phyloP scores from a whole-genome alignment of 2,888 invertebrate species.

The Lasioglossum marginatum region DNA sequence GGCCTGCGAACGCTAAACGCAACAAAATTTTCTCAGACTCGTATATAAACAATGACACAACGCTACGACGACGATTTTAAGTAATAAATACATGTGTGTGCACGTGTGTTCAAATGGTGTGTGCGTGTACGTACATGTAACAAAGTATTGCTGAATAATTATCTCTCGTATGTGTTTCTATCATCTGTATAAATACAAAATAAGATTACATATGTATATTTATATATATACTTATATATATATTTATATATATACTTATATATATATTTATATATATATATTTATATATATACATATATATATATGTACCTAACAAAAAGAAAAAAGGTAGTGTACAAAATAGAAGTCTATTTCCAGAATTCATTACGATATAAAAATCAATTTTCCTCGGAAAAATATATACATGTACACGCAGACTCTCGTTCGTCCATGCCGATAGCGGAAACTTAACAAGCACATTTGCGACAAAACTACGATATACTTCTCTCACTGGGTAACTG shows the following conservation, averaged over 20 bases:
- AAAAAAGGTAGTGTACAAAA: conserved; percentile 74
- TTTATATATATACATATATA: conserved; percentile 14
- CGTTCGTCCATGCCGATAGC: conserved; percentile 53
- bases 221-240: background rate
- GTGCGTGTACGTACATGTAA: conserved; percentile 46
- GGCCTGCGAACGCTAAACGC: conserved; percentile 47
- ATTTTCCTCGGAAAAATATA: conserved; percentile 58
- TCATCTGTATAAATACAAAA: conserved; percentile 72
- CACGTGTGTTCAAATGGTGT: conserved; percentile 31
- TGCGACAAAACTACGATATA: conserved; percentile 63
- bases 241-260: conserved; percentile 1
- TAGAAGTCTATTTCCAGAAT: conserved; percentile 71
- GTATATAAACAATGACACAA: conserved; percentile 61
- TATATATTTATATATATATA: conserved; percentile 21
- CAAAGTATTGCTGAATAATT: conserved; percentile 53
- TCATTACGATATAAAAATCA: conserved; percentile 64
- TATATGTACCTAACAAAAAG: conserved; percentile 43
- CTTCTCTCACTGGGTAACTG: conserved; percentile 73
- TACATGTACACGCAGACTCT: conserved; percentile 62
- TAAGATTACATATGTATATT: conserved; percentile 59
- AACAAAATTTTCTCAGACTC: conserved; percentile 60
- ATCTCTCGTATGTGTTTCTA: conserved; percentile 41
- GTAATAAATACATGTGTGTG: conserved; percentile 69
- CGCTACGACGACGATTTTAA: conserved; percentile 55
- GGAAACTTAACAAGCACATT: conserved; percentile 66